Percentiles rank a stretch among this genome's conserved stretches.
phyloP scores from a whole-genome alignment of 1,140 invertebrate species.

The Musca vetustissima region DNA sequence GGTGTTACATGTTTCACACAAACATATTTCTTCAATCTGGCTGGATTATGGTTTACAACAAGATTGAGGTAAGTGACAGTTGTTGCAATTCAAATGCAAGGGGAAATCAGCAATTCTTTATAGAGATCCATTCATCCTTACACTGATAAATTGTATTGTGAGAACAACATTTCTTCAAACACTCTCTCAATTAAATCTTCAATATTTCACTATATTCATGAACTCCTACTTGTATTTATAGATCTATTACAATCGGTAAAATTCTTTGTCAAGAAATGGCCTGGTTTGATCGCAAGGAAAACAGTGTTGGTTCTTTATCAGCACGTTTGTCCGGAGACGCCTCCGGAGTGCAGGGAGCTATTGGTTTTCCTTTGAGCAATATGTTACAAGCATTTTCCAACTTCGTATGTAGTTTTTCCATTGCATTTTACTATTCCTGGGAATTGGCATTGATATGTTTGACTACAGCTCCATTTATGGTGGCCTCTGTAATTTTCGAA shows the following conservation, averaged over 20 bases:
- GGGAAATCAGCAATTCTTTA: no score
- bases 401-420: constrained; percentile 67
- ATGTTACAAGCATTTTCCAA: constrained; percentile 80
- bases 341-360: constrained; percentile 79
- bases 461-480: constrained; percentile 76
- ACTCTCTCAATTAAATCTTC: no score
- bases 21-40: constrained; percentile 73
- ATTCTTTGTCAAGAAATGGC: constrained; percentile 78
- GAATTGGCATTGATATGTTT: constrained; percentile 77
- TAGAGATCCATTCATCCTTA: no score
- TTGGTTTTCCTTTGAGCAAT: constrained; percentile 78
- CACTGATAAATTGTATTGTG: no score
- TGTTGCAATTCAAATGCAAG: no score
- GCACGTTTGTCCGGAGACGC: constrained; percentile 77
- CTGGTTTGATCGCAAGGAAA: constrained; percentile 76
- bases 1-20: constrained; percentile 69
- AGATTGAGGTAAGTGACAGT: constrained; percentile 70
- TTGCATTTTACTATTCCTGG: constrained; percentile 79
- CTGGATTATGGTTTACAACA: constrained; percentile 78
- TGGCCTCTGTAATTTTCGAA: constrained; percentile 75
- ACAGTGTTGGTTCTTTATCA: constrained; percentile 78
- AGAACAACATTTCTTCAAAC: no score
- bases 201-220: no score
- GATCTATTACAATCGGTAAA: constrained; percentile 64
- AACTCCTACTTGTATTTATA: constrained; percentile 32